Percentiles rank a stretch among this genome's conserved stretches.
Evolutionary conservation across 37 sponge, comb jelly and placozoan species (phyloP).

Genomic region (Ephydatia muelleri): DNA sequence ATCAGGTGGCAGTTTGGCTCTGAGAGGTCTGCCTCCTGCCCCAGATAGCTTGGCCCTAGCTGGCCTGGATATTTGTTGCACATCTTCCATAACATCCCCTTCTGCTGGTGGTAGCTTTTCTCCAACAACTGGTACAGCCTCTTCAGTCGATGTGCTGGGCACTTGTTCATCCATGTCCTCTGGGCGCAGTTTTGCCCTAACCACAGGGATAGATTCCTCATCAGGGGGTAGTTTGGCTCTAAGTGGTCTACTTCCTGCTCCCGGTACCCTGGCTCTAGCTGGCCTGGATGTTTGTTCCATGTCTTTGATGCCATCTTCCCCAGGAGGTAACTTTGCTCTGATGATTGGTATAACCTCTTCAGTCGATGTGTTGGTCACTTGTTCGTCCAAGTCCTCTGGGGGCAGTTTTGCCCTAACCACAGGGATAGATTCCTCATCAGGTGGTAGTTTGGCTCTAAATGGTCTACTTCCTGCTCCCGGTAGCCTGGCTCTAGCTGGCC

Average conservation of each 20-base stretch:
- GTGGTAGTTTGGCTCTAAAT: slow-evolving; percentile 9
- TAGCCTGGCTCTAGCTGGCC: background rate
- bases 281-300: background rate
- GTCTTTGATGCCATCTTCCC: background rate
- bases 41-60: background rate
- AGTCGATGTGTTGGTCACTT: background rate
- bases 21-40: background rate
- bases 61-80: background rate
- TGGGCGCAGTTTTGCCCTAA: background rate
- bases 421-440: slow-evolving; percentile 20
- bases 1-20: slow-evolving; percentile 8
- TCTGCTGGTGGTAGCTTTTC: slow-evolving; percentile 4
- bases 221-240: slow-evolving; percentile 18
- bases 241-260: no score
- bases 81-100: background rate
- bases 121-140: slow-evolving; percentile 36
- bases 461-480: background rate
- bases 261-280: background rate
- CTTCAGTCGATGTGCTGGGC: background rate
- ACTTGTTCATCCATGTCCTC: background rate
- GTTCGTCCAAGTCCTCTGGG: no score
- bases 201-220: slow-evolving; percentile 29
- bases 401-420: slow-evolving; percentile 6
- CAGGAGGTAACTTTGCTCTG: slow-evolving; percentile 6
- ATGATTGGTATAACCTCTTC: slow-evolving; percentile 32